phyloP scores from a whole-genome alignment of 92 coral and sea anemone species.

The Hydrozoanthus gracilis region DNA sequence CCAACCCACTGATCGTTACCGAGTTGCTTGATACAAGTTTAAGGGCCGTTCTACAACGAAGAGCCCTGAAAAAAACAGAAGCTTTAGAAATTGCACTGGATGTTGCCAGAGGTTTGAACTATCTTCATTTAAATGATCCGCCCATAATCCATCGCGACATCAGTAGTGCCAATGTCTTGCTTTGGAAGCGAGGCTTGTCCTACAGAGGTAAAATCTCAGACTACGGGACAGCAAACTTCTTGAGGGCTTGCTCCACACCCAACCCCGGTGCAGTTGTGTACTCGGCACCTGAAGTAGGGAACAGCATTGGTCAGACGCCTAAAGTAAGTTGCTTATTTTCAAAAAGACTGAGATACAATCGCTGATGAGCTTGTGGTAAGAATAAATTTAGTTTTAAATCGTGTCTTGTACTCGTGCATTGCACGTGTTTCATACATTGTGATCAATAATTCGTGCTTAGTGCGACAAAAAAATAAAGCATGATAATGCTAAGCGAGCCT shows the following conservation, averaged over 20 bases:
- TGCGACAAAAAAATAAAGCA: too few relatives aligned
- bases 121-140: constrained; percentile 82
- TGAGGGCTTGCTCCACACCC: constrained; percentile 84
- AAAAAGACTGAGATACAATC: too few relatives aligned
- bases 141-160: constrained; percentile 97
- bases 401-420: too few relatives aligned
- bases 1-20: constrained; percentile 78
- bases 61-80: constrained; percentile 68
- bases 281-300: constrained; percentile 97
- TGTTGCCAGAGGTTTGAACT: too few relatives aligned
- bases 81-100: constrained; percentile 69
- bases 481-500: too few relatives aligned
- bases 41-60: constrained; percentile 71
- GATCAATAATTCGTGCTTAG: too few relatives aligned
- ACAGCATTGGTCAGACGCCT: constrained; percentile 85
- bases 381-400: too few relatives aligned
- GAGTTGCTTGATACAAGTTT: constrained; percentile 88
- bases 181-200: too few relatives aligned
- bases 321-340: constrained; percentile 62
- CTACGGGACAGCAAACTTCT: constrained; percentile 94
- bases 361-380: too few relatives aligned
- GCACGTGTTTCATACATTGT: too few relatives aligned
- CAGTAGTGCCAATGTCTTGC: too few relatives aligned
- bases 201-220: constrained; percentile 93
- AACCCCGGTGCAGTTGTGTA: constrained; percentile 88